Base-by-base conservation (phyloP, 1,140 invertebrate genomes). In the Pararge aegeria region DNA sequence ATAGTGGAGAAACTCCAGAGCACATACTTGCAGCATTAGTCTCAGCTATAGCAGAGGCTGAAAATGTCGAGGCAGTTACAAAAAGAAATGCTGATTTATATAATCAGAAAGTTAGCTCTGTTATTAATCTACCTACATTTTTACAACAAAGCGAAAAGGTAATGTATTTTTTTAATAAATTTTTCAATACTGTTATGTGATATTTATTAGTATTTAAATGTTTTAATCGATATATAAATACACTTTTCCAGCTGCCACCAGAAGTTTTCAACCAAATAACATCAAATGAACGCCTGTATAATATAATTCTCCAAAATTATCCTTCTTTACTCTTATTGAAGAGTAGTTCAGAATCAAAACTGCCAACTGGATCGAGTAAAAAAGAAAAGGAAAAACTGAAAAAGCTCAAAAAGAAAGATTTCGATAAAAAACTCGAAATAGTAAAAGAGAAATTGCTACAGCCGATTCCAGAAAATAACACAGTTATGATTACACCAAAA, bases 111-210 rank as follows among this genome's bases (percentile, higher is more conserved):
- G 88, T 79, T 55, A 90, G 83, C 66, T 96, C 95, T 46, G 93
- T 95, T 38, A 92, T 96, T 13, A 94, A 95, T 87, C 83, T 97
- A 19, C 95, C 95, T 0, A 96, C 95, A 5, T 97, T 95, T 81
- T 91, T 96, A 10, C 92, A 91, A 70, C 92, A 94, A 80, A 93
- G 93, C 68, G 94, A 95, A 86, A 94, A 93, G 89, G 93, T 50
- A 44, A 51, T 54, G 56, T 13, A 51, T 38, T 54, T 7, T 16
- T 20, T 64, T 50, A 46, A 53, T 34, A 49, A 51, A 27, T 60
- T 50, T 52, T 42, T 7, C 15, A 21, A 5, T 1, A 42, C 3
- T 16, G n/a, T n/a, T n/a, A n/a, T n/a, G n/a, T n/a, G 15, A 18
- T 5, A 42, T 42, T 7, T 5, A 16, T 10, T 16, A 21, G 24